Conservation (phyloP, 2,888 invertebrate species). For the Dioctria rufipes region DNA sequence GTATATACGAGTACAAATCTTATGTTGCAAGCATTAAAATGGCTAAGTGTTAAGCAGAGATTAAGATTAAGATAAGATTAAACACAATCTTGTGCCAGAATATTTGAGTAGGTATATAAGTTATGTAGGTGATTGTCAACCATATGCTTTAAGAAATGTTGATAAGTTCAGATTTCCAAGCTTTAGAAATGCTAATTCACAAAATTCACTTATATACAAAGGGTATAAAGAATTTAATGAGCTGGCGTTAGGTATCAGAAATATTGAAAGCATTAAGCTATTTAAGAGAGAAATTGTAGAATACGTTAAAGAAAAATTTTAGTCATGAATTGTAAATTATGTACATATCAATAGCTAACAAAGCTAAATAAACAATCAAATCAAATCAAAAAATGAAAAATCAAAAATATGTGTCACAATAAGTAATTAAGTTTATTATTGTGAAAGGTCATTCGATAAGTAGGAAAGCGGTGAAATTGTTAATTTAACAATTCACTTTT, state of each 20-base stretch:
- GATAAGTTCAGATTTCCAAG: neutral
- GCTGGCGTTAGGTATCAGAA: neutral
- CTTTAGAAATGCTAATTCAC: constrained; percentile 8
- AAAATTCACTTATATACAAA: constrained; percentile 1
- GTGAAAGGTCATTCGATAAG: too few relatives aligned
- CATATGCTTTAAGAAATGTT: neutral
- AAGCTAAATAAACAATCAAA: too few relatives aligned
- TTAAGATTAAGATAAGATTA: neutral
- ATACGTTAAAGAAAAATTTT: constrained; percentile 3
- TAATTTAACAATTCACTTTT: too few relatives aligned
- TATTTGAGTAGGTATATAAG: constrained; percentile 8
- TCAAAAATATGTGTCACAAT: too few relatives aligned
- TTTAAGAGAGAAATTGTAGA: constrained; percentile 9
- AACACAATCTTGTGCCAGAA: neutral
- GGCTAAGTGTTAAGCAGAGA: constrained; percentile 21
- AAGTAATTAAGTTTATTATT: too few relatives aligned
- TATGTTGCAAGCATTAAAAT: constrained; percentile 4
- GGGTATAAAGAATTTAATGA: constrained; percentile 19
- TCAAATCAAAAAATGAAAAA: too few relatives aligned
- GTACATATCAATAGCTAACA: too few relatives aligned
- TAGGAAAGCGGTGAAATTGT: too few relatives aligned
- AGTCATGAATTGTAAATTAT: too few relatives aligned
- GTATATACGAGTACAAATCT: neutral
- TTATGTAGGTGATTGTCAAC: constrained; percentile 16
- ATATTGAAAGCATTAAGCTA: neutral